These are phyloP conservation scores for Acanthochromis polyacanthus DNA, from an alignment of 2,113 vertebrate species.

Conservation along the genomic window DNA sequence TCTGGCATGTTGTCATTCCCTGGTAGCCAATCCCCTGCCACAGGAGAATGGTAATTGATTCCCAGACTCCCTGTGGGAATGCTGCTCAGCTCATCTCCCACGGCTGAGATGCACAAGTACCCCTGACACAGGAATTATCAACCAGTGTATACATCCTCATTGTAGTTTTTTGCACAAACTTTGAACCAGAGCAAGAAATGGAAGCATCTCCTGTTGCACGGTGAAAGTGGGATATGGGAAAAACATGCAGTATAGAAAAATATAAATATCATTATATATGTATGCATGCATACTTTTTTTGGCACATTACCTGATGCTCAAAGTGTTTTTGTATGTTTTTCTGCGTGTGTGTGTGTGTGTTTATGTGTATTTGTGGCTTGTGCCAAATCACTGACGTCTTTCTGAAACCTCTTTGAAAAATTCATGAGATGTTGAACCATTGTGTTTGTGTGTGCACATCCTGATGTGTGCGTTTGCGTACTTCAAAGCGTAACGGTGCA, in stretches of 20 bases:
- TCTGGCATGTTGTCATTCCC: conserved; percentile 94
- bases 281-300: conserved; percentile 27
- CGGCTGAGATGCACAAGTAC: conserved; percentile 65
- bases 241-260: conserved; percentile 48
- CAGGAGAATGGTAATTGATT: conserved; percentile 97
- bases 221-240: conserved; percentile 26
- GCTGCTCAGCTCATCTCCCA: conserved; percentile 87
- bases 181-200: conserved; percentile 90
- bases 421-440: conserved; percentile 92
- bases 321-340: conserved; percentile 50
- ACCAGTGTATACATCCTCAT: conserved; percentile 85
- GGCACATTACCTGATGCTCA: conserved; percentile 31
- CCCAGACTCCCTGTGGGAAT: conserved; percentile 90
- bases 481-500: conserved; percentile 72
- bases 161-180: conserved; percentile 90
- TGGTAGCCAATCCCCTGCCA: conserved; percentile 91
- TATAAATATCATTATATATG: neutral
- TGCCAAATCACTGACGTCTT: conserved; percentile 92
- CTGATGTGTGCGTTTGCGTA: conserved; percentile 39
- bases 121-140: conserved; percentile 85
- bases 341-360: conserved; percentile 63
- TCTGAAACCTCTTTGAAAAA: conserved; percentile 96
- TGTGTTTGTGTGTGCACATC: conserved; percentile 82
- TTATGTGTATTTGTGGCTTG: conserved; percentile 77
- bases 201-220: conserved; percentile 89